Evolutionary conservation across 2,888 invertebrate species (phyloP), one percentile per base, ranked within the genome.

Genomic region (Scaptomyza flava): DNA sequence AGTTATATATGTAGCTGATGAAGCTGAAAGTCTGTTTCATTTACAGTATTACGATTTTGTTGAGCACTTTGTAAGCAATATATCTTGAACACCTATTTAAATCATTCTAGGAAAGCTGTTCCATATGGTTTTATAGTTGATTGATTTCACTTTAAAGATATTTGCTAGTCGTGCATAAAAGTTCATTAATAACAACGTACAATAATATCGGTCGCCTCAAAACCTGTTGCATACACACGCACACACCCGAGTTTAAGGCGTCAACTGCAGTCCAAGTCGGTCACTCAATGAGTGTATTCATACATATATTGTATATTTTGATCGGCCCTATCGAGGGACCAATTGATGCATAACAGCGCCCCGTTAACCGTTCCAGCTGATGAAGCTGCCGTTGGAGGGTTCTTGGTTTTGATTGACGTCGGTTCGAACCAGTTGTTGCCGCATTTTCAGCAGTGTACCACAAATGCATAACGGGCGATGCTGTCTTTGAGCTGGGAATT

Each of bases 361-460:
- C 62, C 51, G 48, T 50, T 36, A 51, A 68, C 47, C 57, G 62
- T 59, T 45, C 51, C 71, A 67, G 30, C 48, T 30, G 67, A 63
- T 73, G 81, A 66, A 52, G 72, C 61, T 68, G 68, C 48, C 51
- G 54, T 23, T 63, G 59, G 38, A 64, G 66, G 77, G 65, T 66
- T 68, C 77, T 64, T 34, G 64, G 48, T 50, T 54, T 66, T 71
- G 69, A 71, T 74, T 72, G 70, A 45, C 58, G 66, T 75, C 66
- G 70, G 83, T 83, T 86, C 33, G 31, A 83, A 81, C 79, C 83
- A 68, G 79, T 79, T 81, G 47, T 20, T 47, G 71, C 83, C 68
- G 68, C 69, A 60, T 63, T 65, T 68, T 67, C 23, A 23, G 4
- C 23, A 23, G 3, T 23, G 23, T 4, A 23, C 23, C 23, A 4